Base-by-base conservation (phyloP, 1,140 invertebrate species). In the Drosophila serrata region DNA sequence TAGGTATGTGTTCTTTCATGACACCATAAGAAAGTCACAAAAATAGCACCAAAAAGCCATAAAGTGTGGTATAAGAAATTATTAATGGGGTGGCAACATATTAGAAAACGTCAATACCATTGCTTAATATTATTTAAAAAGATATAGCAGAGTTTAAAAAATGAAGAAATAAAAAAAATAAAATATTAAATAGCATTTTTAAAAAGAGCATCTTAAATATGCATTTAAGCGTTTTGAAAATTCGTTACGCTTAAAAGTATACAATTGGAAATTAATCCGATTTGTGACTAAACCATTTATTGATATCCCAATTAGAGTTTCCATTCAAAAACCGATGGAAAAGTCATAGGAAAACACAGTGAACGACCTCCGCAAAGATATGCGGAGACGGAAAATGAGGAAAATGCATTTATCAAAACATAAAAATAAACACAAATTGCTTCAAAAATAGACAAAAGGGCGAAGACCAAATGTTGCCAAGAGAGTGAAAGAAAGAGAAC, bases 341-440 rank as follows among this genome's bases (percentile, higher is more conserved):
- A 55, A 27, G 37, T 11, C 19, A 19, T 35, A 12, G 37, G 42
- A n/a, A 27, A 48, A 24, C 29, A 31, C 72, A 73, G 85, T 84
- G 76, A 88, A 87, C 80, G 84, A 87, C 80, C 84, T 87, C 84
- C 82, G 24, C 82, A 37, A 68, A 56, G 79, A 70, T 62, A 70
- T 31, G 58, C 35, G 48, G 43, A 40, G 24, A 37, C 15, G 9
- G 33, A 55, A 37, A 35, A 55, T 17, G 56, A 59, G 51, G 61
- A 65, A 88, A 90, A 88, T 90, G 78, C 86, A 88, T 88, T 88
- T 88, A 88, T 88, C 85, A 88, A 88, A 85, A 90, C 86, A 88
- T 90, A 88, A 88, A 88, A 88, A 88, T 88, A 88, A 88, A 90
- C 85, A 90, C 85, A 84, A 88, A 90, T 88, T 90, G 74, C 78